A percentile compares a stretch with the other conserved stretches of the same genome.
phyloP scores from a whole-genome alignment of 2,888 invertebrate genomes.

The Apantesis nais region DNA sequence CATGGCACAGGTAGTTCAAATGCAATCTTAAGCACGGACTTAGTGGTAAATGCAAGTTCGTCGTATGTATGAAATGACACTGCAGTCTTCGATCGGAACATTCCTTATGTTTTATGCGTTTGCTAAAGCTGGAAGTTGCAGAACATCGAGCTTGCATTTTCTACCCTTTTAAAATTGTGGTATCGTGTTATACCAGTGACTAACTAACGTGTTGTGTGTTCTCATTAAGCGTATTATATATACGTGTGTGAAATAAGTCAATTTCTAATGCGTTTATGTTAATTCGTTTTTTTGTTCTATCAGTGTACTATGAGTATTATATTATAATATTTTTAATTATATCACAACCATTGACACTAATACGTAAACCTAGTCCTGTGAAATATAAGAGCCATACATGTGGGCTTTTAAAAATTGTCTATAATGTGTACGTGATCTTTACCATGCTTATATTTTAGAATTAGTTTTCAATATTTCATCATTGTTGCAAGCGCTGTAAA shows the following conservation, averaged over 20 bases:
- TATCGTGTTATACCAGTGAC: constrained; percentile 22
- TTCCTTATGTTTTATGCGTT: background rate
- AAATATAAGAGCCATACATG: constrained; percentile 6
- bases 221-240: constrained; percentile 22
- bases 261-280: constrained; percentile 28
- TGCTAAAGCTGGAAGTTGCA: background rate
- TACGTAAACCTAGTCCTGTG: constrained; percentile 38
- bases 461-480: background rate
- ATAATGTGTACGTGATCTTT: background rate
- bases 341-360: constrained; percentile 23
- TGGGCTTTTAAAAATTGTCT: background rate
- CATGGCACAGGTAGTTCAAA: constrained; percentile 82
- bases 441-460: background rate
- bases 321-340: constrained; percentile 21
- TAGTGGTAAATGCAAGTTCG: constrained; percentile 6
- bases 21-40: background rate
- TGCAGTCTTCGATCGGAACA: background rate
- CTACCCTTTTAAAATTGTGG: constrained; percentile 7
- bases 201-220: constrained; percentile 30
- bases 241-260: constrained; percentile 26
- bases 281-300: constrained; percentile 21
- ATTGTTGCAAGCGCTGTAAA: background rate
- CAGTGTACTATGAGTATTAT: constrained; percentile 31
- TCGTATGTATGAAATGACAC: background rate
- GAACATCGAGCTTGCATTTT: constrained; percentile 4